These are phyloP conservation scores for Cancer borealis DNA, from an alignment of 2,888 invertebrate species.

Conservation along the genomic window DNA sequence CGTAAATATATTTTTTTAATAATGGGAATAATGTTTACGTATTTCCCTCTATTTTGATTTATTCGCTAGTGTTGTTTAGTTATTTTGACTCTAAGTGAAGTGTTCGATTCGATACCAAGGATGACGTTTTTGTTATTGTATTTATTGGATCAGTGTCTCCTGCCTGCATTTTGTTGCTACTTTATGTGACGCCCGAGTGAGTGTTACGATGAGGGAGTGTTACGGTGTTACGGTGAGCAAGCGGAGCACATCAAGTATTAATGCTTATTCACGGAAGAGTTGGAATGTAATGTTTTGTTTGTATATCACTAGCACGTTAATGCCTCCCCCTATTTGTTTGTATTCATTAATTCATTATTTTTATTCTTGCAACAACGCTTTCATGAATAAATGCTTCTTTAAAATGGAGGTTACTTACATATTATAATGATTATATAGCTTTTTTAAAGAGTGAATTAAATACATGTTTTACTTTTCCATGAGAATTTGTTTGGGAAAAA, in stretches of 20 bases:
- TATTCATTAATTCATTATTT: background rate
- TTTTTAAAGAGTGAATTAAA: background rate
- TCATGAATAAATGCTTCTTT: background rate
- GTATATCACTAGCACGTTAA: too few species aligned
- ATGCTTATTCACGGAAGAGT: background rate
- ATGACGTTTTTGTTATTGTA: too few species aligned
- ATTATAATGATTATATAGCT: background rate
- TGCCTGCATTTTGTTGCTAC: too few species aligned
- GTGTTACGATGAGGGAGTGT: too few species aligned
- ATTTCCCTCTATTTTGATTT: too few species aligned
- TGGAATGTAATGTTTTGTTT: background rate
- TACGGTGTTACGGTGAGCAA: background rate
- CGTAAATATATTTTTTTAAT: too few species aligned
- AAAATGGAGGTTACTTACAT: background rate
- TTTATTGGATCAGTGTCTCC: too few species aligned
- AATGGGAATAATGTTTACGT: too few species aligned
- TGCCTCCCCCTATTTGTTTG: background rate
- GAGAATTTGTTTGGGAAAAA: background rate
- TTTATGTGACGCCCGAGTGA: too few species aligned
- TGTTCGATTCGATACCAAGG: too few species aligned
- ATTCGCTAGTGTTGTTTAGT: too few species aligned
- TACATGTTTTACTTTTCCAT: background rate
- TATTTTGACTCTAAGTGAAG: too few species aligned
- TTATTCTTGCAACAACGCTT: background rate
- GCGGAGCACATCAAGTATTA: background rate